phyloP scores from a whole-genome alignment of 2,888 invertebrate genomes.

The Drosophila nigricruria region DNA sequence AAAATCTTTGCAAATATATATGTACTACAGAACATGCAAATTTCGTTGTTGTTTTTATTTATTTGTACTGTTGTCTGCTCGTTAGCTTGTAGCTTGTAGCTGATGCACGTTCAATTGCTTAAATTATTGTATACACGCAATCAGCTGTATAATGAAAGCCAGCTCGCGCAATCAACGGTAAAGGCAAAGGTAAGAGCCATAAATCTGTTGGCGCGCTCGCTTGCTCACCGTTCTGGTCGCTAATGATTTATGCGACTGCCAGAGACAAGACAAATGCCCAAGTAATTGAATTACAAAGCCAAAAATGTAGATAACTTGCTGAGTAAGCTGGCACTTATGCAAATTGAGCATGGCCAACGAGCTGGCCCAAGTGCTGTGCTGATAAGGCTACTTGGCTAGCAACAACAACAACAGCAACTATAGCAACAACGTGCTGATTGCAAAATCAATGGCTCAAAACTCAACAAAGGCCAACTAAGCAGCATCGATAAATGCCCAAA shows the following conservation, averaged over 20 bases:
- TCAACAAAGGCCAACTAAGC: slow-evolving; percentile 55
- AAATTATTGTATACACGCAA: slow-evolving; percentile 74
- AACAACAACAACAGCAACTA: slow-evolving; percentile 26
- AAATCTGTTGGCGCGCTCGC: slow-evolving; percentile 53
- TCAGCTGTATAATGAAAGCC: slow-evolving; percentile 69
- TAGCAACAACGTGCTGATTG: slow-evolving; percentile 58
- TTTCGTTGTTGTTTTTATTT: neutral
- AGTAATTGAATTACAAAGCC: slow-evolving; percentile 76
- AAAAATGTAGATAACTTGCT: slow-evolving; percentile 63
- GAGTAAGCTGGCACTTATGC: slow-evolving; percentile 74
- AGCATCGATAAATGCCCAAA: slow-evolving; percentile 37
- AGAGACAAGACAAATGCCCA: slow-evolving; percentile 72
- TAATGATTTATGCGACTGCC: slow-evolving; percentile 71
- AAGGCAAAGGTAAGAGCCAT: slow-evolving; percentile 56
- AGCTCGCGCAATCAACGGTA: slow-evolving; percentile 52
- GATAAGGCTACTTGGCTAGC: slow-evolving; percentile 39
- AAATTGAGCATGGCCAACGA: slow-evolving; percentile 63
- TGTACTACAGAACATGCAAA: slow-evolving; percentile 19
- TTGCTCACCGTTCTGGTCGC: slow-evolving; percentile 21
- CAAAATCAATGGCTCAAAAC: slow-evolving; percentile 72
- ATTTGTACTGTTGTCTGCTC: slow-evolving; percentile 5
- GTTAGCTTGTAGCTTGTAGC: slow-evolving; percentile 27
- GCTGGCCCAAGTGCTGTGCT: slow-evolving; percentile 42
- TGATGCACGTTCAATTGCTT: slow-evolving; percentile 57
- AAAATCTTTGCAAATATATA: neutral